phyloP scores from a whole-genome alignment of 2,888 invertebrate species.

The Apodemia zela region DNA sequence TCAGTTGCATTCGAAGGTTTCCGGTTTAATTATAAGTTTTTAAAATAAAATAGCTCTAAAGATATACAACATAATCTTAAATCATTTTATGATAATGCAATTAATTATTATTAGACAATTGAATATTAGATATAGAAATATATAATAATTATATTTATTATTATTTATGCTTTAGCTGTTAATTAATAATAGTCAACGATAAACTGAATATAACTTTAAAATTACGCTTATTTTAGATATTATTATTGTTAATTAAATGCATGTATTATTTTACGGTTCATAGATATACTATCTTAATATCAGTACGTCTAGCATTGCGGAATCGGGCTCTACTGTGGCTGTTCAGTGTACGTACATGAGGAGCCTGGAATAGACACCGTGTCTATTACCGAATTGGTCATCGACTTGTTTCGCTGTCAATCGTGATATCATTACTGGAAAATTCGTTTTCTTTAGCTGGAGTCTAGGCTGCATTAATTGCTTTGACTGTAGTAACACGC shows the following conservation, averaged over 20 bases:
- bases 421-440: no score
- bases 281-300: not conserved
- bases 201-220: conserved; percentile 1
- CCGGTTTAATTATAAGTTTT: no score
- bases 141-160: not conserved
- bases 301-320: not conserved
- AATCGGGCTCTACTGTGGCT: no score
- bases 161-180: not conserved
- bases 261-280: not conserved
- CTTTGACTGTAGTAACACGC: no score
- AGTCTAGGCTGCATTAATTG: no score
- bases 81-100: not conserved
- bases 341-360: not conserved
- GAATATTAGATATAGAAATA: not conserved
- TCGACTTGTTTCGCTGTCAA: no score
- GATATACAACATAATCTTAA: no score
- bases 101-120: not conserved
- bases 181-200: conserved; percentile 4
- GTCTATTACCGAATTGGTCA: no score
- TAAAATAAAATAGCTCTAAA: no score
- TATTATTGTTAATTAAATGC: not conserved
- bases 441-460: no score
- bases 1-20: no score
- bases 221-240: conserved; percentile 8
- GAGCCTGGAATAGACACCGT: not conserved